These are phyloP conservation scores for Anableps anableps DNA, from an alignment of 2,797 vertebrate genomes.

Conservation along the genomic window DNA sequence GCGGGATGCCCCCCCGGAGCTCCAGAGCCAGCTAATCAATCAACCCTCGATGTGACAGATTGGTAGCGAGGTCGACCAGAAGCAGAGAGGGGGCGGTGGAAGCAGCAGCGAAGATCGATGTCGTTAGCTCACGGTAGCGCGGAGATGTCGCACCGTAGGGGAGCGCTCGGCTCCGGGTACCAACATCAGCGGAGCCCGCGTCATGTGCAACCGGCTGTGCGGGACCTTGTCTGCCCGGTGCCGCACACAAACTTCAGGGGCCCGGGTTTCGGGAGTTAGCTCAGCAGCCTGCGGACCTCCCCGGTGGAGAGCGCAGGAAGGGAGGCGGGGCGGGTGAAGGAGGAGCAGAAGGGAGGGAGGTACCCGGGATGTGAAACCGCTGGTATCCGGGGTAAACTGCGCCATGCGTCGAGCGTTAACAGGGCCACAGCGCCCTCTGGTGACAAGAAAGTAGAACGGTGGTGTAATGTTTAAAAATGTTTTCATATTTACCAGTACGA, in stretches of 20 bases:
- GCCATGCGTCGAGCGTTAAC: neutral
- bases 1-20: conserved; percentile 31
- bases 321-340: conserved; percentile 66
- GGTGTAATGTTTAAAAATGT: neutral
- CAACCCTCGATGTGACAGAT: conserved; percentile 55
- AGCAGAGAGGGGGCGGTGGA: conserved; percentile 52
- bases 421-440: conserved; percentile 53
- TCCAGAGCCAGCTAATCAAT: conserved; percentile 52
- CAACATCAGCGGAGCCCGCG: conserved; percentile 64
- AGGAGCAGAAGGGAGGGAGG: conserved; percentile 38
- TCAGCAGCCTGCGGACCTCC: conserved; percentile 67
- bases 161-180: conserved; percentile 73
- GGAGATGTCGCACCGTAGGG: conserved; percentile 74
- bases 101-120: conserved; percentile 71
- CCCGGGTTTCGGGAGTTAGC: conserved; percentile 50
- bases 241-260: conserved; percentile 41
- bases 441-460: neutral
- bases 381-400: conserved; percentile 49
- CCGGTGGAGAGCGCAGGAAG: conserved; percentile 67
- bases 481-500: too few species aligned
- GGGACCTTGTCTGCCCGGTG: conserved; percentile 41
- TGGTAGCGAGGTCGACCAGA: conserved; percentile 49
- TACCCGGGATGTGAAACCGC: conserved; percentile 78
- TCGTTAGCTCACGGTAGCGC: conserved; percentile 73
- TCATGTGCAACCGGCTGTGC: conserved; percentile 60